Evolutionary conservation across 2,888 invertebrate species (phyloP).

Genomic region (Rotaria socialis): DNA sequence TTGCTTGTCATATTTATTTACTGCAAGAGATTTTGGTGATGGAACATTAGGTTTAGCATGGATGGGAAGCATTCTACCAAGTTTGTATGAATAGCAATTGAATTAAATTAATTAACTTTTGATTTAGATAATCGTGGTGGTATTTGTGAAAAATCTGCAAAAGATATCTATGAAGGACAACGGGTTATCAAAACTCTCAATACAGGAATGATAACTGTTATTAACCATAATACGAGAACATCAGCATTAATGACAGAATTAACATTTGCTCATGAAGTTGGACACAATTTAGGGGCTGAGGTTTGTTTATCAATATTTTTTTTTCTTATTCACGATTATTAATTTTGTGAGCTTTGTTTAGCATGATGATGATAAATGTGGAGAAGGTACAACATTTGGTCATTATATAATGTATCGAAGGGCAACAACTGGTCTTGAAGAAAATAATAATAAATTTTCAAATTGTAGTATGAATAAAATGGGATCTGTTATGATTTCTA

Average conservation of each 20-base stretch:
- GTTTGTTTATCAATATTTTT: background rate
- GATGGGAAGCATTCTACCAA: constrained; percentile 57
- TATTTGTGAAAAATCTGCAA: constrained; percentile 91
- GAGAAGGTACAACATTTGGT: constrained; percentile 77
- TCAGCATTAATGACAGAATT: constrained; percentile 94
- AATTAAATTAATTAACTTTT: background rate
- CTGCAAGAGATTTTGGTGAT: constrained; percentile 93
- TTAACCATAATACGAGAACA: constrained; percentile 93
- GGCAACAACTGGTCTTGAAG: constrained; percentile 92
- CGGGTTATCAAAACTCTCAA: constrained; percentile 89
- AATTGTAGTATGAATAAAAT: constrained; percentile 89
- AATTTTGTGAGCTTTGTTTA: constrained; percentile 48
- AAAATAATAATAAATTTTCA: constrained; percentile 95
- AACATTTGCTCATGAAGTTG: constrained; percentile 95
- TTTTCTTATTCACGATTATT: too few species aligned
- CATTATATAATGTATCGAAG: constrained; percentile 99
- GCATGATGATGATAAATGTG: constrained; percentile 76
- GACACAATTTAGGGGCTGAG: constrained; percentile 89
- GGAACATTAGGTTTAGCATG: constrained; percentile 98
- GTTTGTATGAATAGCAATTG: background rate
- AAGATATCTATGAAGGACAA: constrained; percentile 86
- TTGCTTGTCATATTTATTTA: constrained; percentile 98
- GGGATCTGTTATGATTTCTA: constrained; percentile 83
- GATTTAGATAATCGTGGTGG: constrained; percentile 83
- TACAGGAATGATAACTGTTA: constrained; percentile 96